Percentiles rank a stretch among this genome's conserved stretches.
These are phyloP conservation scores for Takifugu rubripes DNA, from an alignment of 2,797 vertebrate genomes.

Conservation along the genomic window DNA sequence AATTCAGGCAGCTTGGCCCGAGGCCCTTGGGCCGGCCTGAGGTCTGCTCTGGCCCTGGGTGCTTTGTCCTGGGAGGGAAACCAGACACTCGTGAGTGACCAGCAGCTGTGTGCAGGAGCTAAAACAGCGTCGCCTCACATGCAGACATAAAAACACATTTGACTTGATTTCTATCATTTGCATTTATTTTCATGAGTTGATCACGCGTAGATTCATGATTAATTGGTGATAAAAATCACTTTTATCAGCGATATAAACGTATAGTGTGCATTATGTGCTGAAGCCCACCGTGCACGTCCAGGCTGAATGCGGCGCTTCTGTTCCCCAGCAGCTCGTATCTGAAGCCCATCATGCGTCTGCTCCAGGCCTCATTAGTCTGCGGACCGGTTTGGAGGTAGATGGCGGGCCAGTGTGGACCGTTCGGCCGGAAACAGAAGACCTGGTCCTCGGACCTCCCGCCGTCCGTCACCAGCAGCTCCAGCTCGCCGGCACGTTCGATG, in stretches of 20 bases:
- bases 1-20: constrained; percentile 50
- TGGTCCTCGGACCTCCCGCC: constrained; percentile 38
- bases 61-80: constrained; percentile 63
- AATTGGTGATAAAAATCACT: not conserved
- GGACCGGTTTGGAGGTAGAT: constrained; percentile 79
- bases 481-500: constrained; percentile 66
- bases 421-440: constrained; percentile 74
- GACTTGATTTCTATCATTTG: too few species aligned
- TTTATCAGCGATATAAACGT: too few species aligned
- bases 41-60: constrained; percentile 32
- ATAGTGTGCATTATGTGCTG: constrained; percentile 57
- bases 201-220: too few species aligned
- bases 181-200: too few species aligned
- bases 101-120: constrained; percentile 54
- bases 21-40: constrained; percentile 46
- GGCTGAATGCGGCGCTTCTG: constrained; percentile 39
- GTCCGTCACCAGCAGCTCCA: constrained; percentile 69
- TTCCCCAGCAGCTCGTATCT: constrained; percentile 77
- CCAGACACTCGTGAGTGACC: constrained; percentile 59
- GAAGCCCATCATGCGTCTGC: constrained; percentile 70
- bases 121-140: not conserved
- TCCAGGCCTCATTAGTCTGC: constrained; percentile 56
- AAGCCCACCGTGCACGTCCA: constrained; percentile 27
- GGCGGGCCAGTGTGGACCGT: constrained; percentile 48
- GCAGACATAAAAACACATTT: too few species aligned